Conservation (phyloP, 2,888 invertebrate genomes). For the Penaeus monodon region DNA sequence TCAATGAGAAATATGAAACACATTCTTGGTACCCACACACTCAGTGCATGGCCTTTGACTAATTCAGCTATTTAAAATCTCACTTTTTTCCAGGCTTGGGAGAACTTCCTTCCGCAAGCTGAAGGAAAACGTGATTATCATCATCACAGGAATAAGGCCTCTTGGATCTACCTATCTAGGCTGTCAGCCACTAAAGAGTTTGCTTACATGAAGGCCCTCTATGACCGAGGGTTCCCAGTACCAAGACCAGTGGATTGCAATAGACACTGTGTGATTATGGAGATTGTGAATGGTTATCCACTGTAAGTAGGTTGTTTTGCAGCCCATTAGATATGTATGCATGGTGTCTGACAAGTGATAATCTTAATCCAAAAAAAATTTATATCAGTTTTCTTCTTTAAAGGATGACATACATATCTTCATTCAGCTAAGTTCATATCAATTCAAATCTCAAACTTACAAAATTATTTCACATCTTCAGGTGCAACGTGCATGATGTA, state of each 20-base stretch:
- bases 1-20: too few species aligned
- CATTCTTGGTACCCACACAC: background rate
- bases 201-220: conserved; percentile 95
- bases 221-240: conserved; percentile 92
- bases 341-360: too few species aligned
- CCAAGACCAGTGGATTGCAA: conserved; percentile 95
- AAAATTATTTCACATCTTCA: conserved; percentile 1
- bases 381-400: too few species aligned
- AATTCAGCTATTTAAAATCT: background rate
- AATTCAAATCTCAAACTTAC: background rate
- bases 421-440: background rate
- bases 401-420: too few species aligned
- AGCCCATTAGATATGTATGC: background rate
- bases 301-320: conserved; percentile 78
- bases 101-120: conserved; percentile 96
- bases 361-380: too few species aligned
- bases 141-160: conserved; percentile 86
- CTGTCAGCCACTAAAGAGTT: conserved; percentile 98
- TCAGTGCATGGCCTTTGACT: background rate
- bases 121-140: conserved; percentile 98
- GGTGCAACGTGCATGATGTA: conserved; percentile 75
- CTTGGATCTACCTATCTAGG: conserved; percentile 96
- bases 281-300: conserved; percentile 85
- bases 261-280: conserved; percentile 95
- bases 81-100: conserved; percentile 78